Evolutionary conservation across 2,113 vertebrate species (phyloP), one percentile per base, ranked within the genome.

Genomic region (Anthoscopus minutus): DNA sequence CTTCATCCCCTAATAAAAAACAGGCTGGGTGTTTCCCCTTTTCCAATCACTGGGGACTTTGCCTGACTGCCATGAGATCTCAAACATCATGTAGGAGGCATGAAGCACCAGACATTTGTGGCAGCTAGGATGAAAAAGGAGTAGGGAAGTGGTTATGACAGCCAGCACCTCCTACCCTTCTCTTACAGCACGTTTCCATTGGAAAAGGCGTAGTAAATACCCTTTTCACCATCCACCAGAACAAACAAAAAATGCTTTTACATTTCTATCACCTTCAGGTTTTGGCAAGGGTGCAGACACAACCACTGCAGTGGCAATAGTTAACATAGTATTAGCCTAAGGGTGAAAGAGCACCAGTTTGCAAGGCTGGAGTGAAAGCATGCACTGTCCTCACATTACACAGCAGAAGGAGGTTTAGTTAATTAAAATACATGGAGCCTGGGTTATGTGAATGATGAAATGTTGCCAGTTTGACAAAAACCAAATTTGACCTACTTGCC

Each of bases 121-220:
- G 53, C 19, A 54, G 28, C 23, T 18, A 2, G 37, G 37, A 9
- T 3, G 5, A 50, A 21, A 31, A 25, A 35, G 24, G 14, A 12
- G 3, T 3, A 15, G 5, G 6, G 16, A 48, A 28, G 23, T 4
- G 35, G 10, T 27, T 12, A 1, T 17, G 44, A 78, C 0, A 0
- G 10, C 15, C 58, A 25, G 25, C 28, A 11, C 7, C 19, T 30
- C 67, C n/a, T 24, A 1, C 38, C 27, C 7, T 27, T 11, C 22
- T 10, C 27, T 33, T 25, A 9, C 27, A 76, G 21, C 10, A 10
- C 7, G 3, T 62, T 65, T 74, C 33, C 15, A 0, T 8, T 19
- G 53, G 48, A 23, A 71, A 40, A 45, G 24, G 20, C 3, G 10
- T 45, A 15, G 54, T 37, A 19, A 57, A 31, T 6, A 11, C 5